Conservation (phyloP, 1,140 invertebrate species). For the Laodelphax striatellus region DNA sequence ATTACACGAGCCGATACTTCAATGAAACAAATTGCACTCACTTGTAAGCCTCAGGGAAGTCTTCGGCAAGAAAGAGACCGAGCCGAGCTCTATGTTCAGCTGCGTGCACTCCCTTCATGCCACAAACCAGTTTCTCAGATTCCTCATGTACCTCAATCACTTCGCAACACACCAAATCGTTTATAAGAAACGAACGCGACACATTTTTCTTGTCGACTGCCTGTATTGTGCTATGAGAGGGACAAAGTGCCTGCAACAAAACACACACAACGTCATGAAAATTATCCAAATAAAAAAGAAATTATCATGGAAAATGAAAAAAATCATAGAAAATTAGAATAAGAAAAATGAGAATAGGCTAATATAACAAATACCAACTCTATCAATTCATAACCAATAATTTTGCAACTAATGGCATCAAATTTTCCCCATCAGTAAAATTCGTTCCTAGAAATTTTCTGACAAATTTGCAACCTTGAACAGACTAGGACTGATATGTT, state of each 20-base stretch:
- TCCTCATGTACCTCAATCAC: slow-evolving; percentile 76
- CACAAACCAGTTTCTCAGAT: slow-evolving; percentile 73
- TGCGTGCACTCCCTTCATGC: slow-evolving; percentile 60
- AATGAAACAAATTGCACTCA: slow-evolving; percentile 38
- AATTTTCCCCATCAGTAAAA: too few species aligned
- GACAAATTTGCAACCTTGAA: too few species aligned
- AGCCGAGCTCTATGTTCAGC: slow-evolving; percentile 34
- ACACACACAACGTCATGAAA: not conserved
- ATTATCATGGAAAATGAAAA: too few species aligned
- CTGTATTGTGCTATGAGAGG: slow-evolving; percentile 54
- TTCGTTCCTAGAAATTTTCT: too few species aligned
- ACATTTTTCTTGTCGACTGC: slow-evolving; percentile 71
- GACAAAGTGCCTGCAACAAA: slow-evolving; percentile 49
- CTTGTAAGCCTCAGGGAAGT: slow-evolving; percentile 79
- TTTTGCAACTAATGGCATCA: too few species aligned
- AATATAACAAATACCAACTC: too few species aligned
- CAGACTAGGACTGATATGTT: too few species aligned
- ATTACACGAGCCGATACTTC: not conserved
- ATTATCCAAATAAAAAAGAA: not conserved
- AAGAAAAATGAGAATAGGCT: too few species aligned
- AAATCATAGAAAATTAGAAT: too few species aligned
- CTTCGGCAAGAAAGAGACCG: slow-evolving; percentile 71
- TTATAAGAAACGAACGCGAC: slow-evolving; percentile 61
- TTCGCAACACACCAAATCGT: slow-evolving; percentile 77
- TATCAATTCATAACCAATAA: too few species aligned